These are phyloP conservation scores for Drosophila quadrilineata DNA, from an alignment of 1,140 invertebrate genomes.

Conservation along the genomic window DNA sequence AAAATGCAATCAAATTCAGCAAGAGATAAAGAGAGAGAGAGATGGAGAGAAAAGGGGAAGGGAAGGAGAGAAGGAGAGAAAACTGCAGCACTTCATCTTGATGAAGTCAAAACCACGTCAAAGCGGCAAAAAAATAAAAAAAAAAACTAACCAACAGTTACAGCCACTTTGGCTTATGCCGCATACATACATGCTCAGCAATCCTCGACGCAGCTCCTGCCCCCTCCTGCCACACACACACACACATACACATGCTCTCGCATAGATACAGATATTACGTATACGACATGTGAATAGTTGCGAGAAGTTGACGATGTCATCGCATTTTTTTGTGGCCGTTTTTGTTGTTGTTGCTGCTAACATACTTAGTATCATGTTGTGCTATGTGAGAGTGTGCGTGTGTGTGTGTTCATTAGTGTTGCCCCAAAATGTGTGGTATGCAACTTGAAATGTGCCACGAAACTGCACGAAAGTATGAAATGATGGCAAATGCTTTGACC, in stretches of 20 bases:
- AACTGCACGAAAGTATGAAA: constrained; percentile 45
- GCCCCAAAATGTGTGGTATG: constrained; percentile 69
- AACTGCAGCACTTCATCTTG: neutral
- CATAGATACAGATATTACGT: constrained; percentile 49
- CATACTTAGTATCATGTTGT: constrained; percentile 5
- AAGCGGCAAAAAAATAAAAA: neutral
- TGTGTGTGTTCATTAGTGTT: constrained; percentile 61
- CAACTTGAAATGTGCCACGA: constrained; percentile 64
- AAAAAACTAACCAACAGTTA: constrained; percentile 6
- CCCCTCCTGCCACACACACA: neutral
- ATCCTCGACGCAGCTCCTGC: neutral
- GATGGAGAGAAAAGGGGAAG: neutral
- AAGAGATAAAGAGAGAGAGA: neutral
- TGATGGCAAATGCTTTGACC: constrained; percentile 17
- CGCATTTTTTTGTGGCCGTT: constrained; percentile 11
- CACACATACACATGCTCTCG: neutral
- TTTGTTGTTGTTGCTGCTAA: constrained; percentile 3
- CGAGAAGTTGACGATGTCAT: constrained; percentile 61
- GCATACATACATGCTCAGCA: constrained; percentile 14
- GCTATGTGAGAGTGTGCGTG: constrained; percentile 18
- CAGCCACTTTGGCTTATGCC: constrained; percentile 22
- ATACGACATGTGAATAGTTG: constrained; percentile 72
- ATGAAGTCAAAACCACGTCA: no score
- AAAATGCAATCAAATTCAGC: neutral
- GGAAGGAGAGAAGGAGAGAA: constrained; percentile 15